Base-by-base conservation (phyloP, 2,797 vertebrate species). In the Phalloptychus januarius region DNA sequence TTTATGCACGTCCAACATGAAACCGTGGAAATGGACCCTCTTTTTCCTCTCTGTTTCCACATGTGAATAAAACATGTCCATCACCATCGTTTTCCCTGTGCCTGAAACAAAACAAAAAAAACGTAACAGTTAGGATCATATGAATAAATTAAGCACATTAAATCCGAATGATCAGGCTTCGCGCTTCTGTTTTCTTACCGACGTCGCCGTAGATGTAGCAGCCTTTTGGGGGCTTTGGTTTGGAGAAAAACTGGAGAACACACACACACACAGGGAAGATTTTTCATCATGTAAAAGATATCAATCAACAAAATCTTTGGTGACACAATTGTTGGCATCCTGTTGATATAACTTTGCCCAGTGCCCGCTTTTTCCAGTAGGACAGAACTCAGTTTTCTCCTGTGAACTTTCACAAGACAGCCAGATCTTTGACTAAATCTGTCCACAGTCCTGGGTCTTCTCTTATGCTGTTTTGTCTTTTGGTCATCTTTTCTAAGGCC, bases 41-140 rank as follows among this genome's bases (percentile, higher is more conserved):
- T 96, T 98, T 81, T 99, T 99, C 87, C 91, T 97, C 85, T 96
- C 95, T 12, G 96, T 96, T 91, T 98, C 94, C 85, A 98, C 96
- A 54, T 99, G 95, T 31, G 95, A 94, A 92, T 97, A 99, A 96
- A 99, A 99, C 94, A 99, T 97, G 94, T 99, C 98, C 98, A 99
- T 99, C 90, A 99, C 96, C 98, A 99, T 99, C 4, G 98, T 99
- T 95, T 99, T 99, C 13, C 98, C 98, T 13, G 98, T 99, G 75
- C 98, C 98, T 99, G 88, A 94, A 94, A 79, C 6, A 52, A 76
- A 0, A 44, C n/a, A 28, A 5, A 23, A 12, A 16, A 48, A 2
- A 77, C 3, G 4, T 45, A 5, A 1, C 1, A 72, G 36, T 72
- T 56, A 13, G 36, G 7, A 33, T n/a, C 0, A 11, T 33, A 33